A percentile compares a stretch with the other conserved stretches of the same genome.
These are phyloP conservation scores for Poecilobothrus nobilitatus DNA, from an alignment of 2,888 invertebrate genomes.

Conservation along the genomic window DNA sequence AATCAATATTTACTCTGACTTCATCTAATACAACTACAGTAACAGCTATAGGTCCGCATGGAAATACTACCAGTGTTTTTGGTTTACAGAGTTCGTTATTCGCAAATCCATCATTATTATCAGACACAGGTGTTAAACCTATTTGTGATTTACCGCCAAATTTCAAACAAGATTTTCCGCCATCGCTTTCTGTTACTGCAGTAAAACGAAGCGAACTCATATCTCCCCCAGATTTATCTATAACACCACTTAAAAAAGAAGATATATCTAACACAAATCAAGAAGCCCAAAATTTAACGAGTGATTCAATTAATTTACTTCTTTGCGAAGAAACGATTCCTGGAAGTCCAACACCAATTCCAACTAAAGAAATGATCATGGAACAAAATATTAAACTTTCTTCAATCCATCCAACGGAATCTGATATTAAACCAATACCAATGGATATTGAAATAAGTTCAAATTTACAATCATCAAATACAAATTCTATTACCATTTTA, in stretches of 20 bases:
- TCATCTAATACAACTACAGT: constrained; percentile 14
- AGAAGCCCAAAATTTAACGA: constrained; percentile 32
- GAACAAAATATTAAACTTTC: constrained; percentile 42
- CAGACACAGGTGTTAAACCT: constrained; percentile 30
- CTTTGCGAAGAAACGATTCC: constrained; percentile 87
- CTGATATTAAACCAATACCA: constrained; percentile 40
- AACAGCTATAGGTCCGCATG: constrained; percentile 18
- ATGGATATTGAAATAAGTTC: constrained; percentile 26
- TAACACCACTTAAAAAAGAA: constrained; percentile 18
- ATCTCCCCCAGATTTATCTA: constrained; percentile 19
- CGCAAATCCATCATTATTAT: neutral
- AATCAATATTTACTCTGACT: constrained; percentile 12
- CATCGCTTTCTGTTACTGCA: neutral
- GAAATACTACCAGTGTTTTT: constrained; percentile 4
- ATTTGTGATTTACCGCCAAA: constrained; percentile 25
- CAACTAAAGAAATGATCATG: constrained; percentile 34
- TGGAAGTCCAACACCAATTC: constrained; percentile 69
- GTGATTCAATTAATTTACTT: constrained; percentile 65
- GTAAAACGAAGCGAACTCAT: neutral
- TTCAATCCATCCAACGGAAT: constrained; percentile 31
- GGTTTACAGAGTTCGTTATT: constrained; percentile 8
- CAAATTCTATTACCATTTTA: constrained; percentile 22
- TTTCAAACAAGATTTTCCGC: constrained; percentile 21
- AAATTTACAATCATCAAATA: constrained; percentile 22
- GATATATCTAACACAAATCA: constrained; percentile 19